phyloP scores from a whole-genome alignment of 2,797 vertebrate species.

The Hydrophis major region DNA sequence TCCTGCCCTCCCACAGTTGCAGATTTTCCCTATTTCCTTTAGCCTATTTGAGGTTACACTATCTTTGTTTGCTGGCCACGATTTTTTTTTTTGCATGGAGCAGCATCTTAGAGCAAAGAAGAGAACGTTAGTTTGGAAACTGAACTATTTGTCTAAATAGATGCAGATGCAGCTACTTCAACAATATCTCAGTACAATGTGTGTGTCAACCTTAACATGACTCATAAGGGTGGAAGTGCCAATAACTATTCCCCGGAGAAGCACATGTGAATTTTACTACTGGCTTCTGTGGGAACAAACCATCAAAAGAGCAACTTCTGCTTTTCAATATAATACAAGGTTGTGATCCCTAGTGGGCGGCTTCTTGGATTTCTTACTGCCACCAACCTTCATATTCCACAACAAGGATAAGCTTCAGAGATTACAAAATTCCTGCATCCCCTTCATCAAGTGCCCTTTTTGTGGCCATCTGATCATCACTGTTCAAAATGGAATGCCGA shows the following conservation, averaged over 20 bases:
- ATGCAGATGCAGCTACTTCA: conserved; percentile 16
- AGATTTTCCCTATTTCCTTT: conserved; percentile 30
- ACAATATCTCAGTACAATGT: not conserved
- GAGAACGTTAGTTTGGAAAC: not conserved
- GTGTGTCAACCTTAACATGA: not conserved
- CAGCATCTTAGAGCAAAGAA: conserved; percentile 1
- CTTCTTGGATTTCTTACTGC: not conserved
- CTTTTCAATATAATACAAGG: not conserved
- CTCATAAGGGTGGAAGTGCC: not conserved
- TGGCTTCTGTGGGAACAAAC: not conserved
- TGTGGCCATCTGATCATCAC: not conserved
- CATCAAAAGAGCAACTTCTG: not conserved
- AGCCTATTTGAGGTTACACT: not conserved
- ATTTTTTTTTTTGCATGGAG: conserved; percentile 2
- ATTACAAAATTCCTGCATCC: not conserved
- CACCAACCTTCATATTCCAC: not conserved
- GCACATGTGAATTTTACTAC: not conserved
- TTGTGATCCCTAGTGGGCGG: not conserved
- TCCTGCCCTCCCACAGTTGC: not conserved
- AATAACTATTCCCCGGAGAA: not conserved
- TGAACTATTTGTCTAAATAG: not conserved
- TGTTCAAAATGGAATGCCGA: not conserved
- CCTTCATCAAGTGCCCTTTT: not conserved
- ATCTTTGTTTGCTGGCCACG: not conserved
- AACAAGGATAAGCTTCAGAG: not conserved